phyloP scores from a whole-genome alignment of 2,888 invertebrate genomes.

The Oxycera nigricornis region DNA sequence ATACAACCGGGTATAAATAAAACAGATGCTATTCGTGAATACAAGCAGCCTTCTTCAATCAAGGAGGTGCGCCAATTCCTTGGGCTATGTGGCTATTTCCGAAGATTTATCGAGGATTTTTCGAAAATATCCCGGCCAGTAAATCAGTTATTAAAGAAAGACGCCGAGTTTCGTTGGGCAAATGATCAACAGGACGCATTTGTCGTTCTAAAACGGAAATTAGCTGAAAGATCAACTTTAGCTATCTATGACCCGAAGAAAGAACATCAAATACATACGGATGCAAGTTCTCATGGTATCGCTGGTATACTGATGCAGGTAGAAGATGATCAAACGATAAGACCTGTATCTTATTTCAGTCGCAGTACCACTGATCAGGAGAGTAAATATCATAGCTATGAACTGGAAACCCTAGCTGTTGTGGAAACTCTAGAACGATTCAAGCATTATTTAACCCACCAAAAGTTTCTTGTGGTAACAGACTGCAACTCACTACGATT shows the following conservation, averaged over 20 bases:
- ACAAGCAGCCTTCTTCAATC: slow-evolving; percentile 43
- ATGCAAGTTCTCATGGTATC: background rate
- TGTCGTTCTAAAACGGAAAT: background rate
- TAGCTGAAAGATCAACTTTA: background rate
- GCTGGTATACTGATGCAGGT: background rate
- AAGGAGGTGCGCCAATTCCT: slow-evolving; percentile 51
- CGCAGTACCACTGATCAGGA: background rate
- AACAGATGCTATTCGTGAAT: slow-evolving; percentile 44
- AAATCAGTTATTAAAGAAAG: slow-evolving; percentile 48
- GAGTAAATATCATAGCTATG: background rate
- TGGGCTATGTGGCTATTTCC: slow-evolving; percentile 53
- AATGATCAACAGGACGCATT: background rate
- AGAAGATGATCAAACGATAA: background rate
- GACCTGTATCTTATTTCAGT: slow-evolving; percentile 1
- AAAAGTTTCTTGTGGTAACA: background rate
- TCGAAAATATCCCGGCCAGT: slow-evolving; percentile 49
- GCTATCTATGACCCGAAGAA: background rate
- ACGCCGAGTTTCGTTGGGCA: slow-evolving; percentile 46
- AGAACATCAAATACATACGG: no score
- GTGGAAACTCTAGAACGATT: slow-evolving; percentile 1
- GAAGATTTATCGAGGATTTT: slow-evolving; percentile 52
- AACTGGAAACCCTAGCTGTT: background rate
- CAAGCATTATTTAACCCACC: background rate
- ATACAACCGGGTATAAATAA: background rate
- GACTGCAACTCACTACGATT: background rate